A percentile compares a stretch with the other conserved stretches of the same genome.
Evolutionary conservation across 1,140 invertebrate genomes (phyloP).

Genomic region (Saccostrea echinata): DNA sequence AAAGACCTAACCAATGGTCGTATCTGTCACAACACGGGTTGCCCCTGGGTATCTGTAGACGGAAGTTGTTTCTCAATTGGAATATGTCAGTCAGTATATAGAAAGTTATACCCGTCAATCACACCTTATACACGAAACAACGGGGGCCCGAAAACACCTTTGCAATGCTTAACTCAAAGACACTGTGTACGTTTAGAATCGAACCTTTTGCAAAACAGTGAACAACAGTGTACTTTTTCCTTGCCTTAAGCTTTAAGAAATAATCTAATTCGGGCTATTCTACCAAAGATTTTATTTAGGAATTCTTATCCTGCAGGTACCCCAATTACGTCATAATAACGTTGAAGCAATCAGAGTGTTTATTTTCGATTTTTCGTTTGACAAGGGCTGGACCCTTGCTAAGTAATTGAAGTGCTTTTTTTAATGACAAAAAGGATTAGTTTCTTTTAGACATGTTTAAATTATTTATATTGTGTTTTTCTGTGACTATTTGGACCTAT

Average conservation of each 20-base stretch:
- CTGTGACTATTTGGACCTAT: conserved; percentile 11
- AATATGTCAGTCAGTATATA: conserved; percentile 33
- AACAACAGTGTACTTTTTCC: not conserved
- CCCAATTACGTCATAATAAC: conserved; percentile 13
- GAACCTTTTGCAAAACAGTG: not conserved
- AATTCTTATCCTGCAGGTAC: not conserved
- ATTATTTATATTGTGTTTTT: not conserved
- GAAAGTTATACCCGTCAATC: conserved; percentile 1
- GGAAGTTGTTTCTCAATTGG: not conserved
- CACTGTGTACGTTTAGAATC: not conserved
- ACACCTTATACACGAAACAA: conserved; percentile 1
- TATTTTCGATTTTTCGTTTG: conserved; percentile 41
- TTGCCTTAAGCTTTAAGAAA: not conserved
- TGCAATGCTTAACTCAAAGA: not conserved
- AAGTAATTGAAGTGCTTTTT: not conserved
- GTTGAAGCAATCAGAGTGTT: conserved; percentile 33
- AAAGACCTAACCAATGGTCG: not conserved
- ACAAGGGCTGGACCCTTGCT: conserved; percentile 39
- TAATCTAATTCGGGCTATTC: not conserved
- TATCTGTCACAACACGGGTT: not conserved
- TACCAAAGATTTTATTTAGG: conserved; percentile 9
- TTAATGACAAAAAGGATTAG: conserved; percentile 15
- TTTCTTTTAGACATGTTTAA: not conserved
- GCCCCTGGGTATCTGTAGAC: not conserved
- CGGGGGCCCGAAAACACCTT: not conserved